Evolutionary conservation across 2,113 vertebrate genomes (phyloP).

Genomic region (Callipepla squamata): DNA sequence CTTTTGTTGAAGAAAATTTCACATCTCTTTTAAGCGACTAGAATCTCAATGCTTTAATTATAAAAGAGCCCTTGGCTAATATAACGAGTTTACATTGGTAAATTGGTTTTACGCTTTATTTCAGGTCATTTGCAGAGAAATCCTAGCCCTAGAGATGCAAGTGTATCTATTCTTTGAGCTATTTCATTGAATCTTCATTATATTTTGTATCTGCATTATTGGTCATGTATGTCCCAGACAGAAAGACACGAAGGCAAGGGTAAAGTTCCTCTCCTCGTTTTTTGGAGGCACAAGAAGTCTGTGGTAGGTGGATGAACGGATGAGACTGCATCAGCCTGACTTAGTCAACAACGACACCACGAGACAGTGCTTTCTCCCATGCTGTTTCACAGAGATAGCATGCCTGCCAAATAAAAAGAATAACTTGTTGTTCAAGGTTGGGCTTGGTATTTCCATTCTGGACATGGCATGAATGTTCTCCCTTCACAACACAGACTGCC

Average conservation of each 20-base stretch:
- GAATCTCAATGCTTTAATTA: neutral
- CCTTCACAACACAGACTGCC: neutral
- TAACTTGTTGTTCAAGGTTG: neutral
- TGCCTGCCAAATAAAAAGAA: neutral
- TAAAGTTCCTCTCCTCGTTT: neutral
- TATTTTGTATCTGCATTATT: neutral
- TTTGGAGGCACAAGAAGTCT: neutral
- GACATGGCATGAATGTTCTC: neutral
- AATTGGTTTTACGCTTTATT: neutral
- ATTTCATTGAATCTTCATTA: neutral
- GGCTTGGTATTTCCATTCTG: neutral
- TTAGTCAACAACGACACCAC: rapidly evolving
- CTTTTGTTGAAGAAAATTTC: neutral
- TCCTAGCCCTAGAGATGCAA: neutral
- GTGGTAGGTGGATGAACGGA: neutral
- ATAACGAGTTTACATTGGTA: neutral
- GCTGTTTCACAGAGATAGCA: neutral
- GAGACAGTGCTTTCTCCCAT: neutral
- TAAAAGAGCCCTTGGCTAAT: neutral
- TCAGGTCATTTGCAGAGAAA: neutral
- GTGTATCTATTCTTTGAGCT: neutral
- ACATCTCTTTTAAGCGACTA: neutral
- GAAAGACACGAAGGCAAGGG: neutral
- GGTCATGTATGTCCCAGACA: neutral
- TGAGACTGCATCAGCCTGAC: neutral